Percentiles rank a stretch among this genome's conserved stretches.
phyloP scores from a whole-genome alignment of 2,797 vertebrate genomes.

The Spinus olivaceus region DNA sequence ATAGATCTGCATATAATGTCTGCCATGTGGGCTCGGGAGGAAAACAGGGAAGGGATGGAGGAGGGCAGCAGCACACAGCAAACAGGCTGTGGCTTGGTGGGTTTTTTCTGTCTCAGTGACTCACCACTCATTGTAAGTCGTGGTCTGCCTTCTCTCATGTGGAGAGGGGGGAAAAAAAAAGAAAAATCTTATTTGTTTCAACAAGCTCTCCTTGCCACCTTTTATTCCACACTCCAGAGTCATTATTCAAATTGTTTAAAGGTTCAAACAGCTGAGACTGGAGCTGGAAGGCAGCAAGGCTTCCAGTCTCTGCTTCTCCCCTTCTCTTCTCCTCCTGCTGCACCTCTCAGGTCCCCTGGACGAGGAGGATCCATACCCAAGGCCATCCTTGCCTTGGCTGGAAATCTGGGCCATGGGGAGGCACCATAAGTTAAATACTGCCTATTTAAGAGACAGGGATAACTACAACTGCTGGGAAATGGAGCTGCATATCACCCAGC shows the following conservation, averaged over 20 bases:
- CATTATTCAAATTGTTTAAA: neutral
- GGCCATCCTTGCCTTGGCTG: neutral
- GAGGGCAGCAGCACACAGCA: neutral
- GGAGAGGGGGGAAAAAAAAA: neutral
- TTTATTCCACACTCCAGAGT: neutral
- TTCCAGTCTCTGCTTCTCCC: neutral
- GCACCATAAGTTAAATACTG: neutral
- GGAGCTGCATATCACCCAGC: neutral
- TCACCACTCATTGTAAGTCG: neutral
- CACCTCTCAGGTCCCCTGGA: neutral
- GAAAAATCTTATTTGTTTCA: neutral
- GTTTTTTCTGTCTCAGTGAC: slow-evolving; percentile 5
- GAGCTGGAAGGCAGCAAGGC: neutral
- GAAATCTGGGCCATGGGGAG: neutral
- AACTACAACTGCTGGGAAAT: rapidly evolving
- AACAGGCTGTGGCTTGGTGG: neutral
- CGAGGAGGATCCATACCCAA: neutral
- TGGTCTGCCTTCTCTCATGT: neutral
- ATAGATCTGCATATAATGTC: neutral
- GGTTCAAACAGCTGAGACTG: neutral
- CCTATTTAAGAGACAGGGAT: neutral
- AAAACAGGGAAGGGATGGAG: slow-evolving; percentile 18
- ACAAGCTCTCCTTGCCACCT: neutral
- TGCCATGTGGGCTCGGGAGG: neutral
- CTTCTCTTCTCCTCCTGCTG: neutral